Conservation (phyloP, 2,888 invertebrate genomes). For the Leucozona laternaria region DNA sequence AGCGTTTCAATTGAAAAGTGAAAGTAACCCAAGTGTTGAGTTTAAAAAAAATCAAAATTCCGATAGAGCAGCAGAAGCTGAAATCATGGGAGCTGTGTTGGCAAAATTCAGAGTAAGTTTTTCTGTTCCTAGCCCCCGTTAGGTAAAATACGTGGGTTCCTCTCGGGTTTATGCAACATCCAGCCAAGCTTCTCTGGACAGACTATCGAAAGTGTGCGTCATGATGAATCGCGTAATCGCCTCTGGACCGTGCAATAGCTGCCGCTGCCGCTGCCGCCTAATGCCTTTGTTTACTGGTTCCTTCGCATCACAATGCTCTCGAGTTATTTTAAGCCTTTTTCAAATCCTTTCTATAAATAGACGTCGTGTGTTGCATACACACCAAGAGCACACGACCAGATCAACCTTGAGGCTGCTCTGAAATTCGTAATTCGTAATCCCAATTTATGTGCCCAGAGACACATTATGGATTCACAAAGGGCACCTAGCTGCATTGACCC, state of each 20-base stretch:
- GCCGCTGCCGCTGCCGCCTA: slow-evolving; percentile 44
- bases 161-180: slow-evolving; percentile 58
- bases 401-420: slow-evolving; percentile 44
- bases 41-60: slow-evolving; percentile 31
- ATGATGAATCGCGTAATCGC: slow-evolving; percentile 58
- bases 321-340: slow-evolving; percentile 48
- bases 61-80: slow-evolving; percentile 76
- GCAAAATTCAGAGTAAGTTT: slow-evolving; percentile 88
- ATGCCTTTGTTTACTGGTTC: slow-evolving; percentile 49
- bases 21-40: slow-evolving; percentile 21
- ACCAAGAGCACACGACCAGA: slow-evolving; percentile 11
- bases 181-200: slow-evolving; percentile 15
- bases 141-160: slow-evolving; percentile 40
- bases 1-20: slow-evolving; percentile 33
- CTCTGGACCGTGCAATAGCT: slow-evolving; percentile 46
- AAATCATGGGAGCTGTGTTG: slow-evolving; percentile 87
- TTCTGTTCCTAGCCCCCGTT: slow-evolving; percentile 24
- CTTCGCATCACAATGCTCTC: not conserved
- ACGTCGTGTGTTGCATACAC: slow-evolving; percentile 17
- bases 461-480: slow-evolving; percentile 69
- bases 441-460: slow-evolving; percentile 18
- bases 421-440: not conserved
- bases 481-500: slow-evolving; percentile 71
- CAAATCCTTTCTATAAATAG: slow-evolving; percentile 62
- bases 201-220: slow-evolving; percentile 43